Conservation (phyloP, 2,113 vertebrate genomes). For the Peromyscus maniculatus region DNA sequence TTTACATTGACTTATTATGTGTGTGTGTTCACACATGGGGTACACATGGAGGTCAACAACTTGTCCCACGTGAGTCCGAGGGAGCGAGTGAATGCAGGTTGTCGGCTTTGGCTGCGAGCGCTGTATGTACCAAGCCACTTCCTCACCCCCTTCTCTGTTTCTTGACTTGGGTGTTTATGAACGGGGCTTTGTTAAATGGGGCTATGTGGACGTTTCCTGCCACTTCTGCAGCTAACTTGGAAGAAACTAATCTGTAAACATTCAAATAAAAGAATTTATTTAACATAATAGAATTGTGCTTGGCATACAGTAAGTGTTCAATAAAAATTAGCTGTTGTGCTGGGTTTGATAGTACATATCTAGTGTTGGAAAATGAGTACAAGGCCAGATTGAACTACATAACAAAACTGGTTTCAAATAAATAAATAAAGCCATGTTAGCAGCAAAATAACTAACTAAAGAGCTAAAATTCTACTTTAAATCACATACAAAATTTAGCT, state of each 20-base stretch:
- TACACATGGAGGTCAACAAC: background rate
- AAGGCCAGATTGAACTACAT: background rate
- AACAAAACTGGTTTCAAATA: background rate
- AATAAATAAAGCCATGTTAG: background rate
- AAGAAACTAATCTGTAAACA: background rate
- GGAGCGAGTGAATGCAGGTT: background rate
- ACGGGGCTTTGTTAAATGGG: background rate
- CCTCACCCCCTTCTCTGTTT: background rate
- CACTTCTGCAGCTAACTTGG: background rate
- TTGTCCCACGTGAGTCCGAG: background rate
- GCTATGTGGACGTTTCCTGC: background rate
- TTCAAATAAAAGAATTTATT: background rate
- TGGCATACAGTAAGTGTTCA: background rate
- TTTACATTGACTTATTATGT: background rate
- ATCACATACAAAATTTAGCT: conserved; percentile 14
- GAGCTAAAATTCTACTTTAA: background rate
- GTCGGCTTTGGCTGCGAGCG: too few species aligned
- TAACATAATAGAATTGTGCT: background rate
- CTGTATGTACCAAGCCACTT: background rate
- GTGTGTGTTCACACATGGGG: too few species aligned
- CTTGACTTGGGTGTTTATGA: background rate
- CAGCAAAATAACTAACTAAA: background rate
- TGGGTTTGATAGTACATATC: background rate
- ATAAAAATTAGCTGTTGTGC: background rate
- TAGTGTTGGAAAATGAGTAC: background rate